Conservation (phyloP, 2,888 invertebrate genomes). For the Lottia gigantea region DNA sequence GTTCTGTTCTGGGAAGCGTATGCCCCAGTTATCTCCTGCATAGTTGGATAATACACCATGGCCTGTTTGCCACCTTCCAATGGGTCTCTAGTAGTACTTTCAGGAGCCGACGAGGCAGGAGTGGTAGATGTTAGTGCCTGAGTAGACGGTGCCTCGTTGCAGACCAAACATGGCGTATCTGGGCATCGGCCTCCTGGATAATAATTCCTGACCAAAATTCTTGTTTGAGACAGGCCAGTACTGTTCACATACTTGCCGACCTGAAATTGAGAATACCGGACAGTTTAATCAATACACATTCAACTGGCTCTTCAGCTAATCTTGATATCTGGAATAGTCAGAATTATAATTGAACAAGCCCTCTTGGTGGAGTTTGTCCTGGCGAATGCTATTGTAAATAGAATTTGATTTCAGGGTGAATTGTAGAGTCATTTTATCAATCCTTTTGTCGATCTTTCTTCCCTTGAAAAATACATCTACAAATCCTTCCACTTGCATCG, state of each 20-base stretch:
- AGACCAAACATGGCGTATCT: slow-evolving; percentile 38
- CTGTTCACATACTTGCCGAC: slow-evolving; percentile 16
- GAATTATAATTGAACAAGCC: too few relatives aligned
- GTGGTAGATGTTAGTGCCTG: slow-evolving; percentile 23
- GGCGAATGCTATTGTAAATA: too few relatives aligned
- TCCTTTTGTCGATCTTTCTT: too few relatives aligned
- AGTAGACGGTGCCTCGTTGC: slow-evolving; percentile 33
- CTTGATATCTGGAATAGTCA: too few relatives aligned
- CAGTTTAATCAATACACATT: too few relatives aligned
- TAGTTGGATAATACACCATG: slow-evolving; percentile 35
- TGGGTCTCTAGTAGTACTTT: slow-evolving; percentile 29
- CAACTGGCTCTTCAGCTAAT: too few relatives aligned
- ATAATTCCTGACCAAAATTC: slow-evolving; percentile 11
- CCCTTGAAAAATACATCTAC: too few relatives aligned
- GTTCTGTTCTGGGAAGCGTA: slow-evolving; percentile 23
- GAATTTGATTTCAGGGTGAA: too few relatives aligned
- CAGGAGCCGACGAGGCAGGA: slow-evolving; percentile 24
- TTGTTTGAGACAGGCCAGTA: not conserved
- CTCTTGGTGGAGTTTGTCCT: too few relatives aligned
- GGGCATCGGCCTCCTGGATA: slow-evolving; percentile 29
- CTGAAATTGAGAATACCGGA: too few relatives aligned
- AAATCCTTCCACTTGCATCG: too few relatives aligned
- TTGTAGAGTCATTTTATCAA: too few relatives aligned
- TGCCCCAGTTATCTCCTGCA: slow-evolving; percentile 51
- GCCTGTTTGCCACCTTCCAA: slow-evolving; percentile 32